Evolutionary conservation across 2,113 vertebrate genomes (phyloP).

Genomic region (Thamnophis sirtalis): DNA sequence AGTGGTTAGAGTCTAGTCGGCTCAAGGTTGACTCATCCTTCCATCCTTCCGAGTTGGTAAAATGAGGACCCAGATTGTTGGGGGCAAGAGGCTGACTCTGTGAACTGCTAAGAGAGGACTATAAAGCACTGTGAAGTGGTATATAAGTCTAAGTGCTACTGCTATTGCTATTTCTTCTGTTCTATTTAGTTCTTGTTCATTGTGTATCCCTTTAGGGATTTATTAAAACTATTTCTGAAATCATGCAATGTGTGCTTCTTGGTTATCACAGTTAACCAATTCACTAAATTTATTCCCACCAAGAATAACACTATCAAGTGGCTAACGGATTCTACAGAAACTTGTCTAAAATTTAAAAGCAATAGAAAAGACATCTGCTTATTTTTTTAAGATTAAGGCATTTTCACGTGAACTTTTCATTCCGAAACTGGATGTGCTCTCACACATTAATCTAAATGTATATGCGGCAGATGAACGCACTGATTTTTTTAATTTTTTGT

Average conservation of each 20-base stretch:
- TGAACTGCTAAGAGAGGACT: too few species aligned
- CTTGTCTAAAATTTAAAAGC: neutral
- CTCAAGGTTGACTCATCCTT: too few species aligned
- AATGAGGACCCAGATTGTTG: too few species aligned
- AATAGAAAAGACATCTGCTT: neutral
- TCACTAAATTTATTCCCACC: neutral
- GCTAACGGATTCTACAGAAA: neutral
- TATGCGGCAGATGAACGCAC: neutral
- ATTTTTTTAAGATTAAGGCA: neutral
- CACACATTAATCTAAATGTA: neutral
- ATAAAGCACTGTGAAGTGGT: too few species aligned
- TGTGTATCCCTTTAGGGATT: neutral
- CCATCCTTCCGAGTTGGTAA: too few species aligned
- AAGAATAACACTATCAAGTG: neutral
- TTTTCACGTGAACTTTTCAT: neutral
- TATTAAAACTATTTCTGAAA: neutral
- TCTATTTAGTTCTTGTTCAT: neutral
- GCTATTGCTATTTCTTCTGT: neutral
- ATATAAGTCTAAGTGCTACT: too few species aligned
- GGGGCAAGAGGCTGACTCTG: too few species aligned
- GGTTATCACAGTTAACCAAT: neutral
- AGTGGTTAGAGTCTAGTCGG: too few species aligned
- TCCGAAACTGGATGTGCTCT: neutral
- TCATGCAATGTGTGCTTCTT: neutral
- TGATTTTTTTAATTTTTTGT: neutral